These are phyloP conservation scores for Chloromyia formosa DNA, from an alignment of 2,888 invertebrate genomes.

Conservation along the genomic window DNA sequence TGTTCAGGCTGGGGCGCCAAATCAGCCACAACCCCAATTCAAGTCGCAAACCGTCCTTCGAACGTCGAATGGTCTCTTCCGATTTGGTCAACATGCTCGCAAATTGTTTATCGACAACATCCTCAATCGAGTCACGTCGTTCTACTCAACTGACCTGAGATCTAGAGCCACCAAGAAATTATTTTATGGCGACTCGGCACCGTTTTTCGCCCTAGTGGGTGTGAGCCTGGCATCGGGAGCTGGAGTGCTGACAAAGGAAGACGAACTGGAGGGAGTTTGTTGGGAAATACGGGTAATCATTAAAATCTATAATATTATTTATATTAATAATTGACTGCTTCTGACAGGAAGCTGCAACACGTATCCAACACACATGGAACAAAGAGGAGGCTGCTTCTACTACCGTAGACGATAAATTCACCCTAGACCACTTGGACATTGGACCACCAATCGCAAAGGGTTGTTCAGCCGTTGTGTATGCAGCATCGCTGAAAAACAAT, in stretches of 20 bases:
- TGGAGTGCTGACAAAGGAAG: conserved; percentile 78
- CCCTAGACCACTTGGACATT: conserved; percentile 71
- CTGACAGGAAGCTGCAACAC: conserved; percentile 58
- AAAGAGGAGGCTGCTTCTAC: conserved; percentile 57
- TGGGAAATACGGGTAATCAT: conserved; percentile 75
- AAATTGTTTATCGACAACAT: conserved; percentile 76
- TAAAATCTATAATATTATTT: not conserved
- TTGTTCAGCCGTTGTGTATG: conserved; percentile 82
- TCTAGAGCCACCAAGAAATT: conserved; percentile 71
- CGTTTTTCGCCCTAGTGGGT: conserved; percentile 78
- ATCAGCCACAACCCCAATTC: conserved; percentile 51
- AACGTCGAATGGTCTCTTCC: conserved; percentile 62
- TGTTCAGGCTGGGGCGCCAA: conserved; percentile 27
- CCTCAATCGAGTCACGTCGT: conserved; percentile 74
- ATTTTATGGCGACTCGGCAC: conserved; percentile 75
- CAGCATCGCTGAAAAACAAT: conserved; percentile 68
- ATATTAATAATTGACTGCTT: not conserved
- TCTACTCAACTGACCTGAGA: conserved; percentile 71
- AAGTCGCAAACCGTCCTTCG: conserved; percentile 48
- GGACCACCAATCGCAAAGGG: conserved; percentile 81
- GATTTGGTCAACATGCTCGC: conserved; percentile 71
- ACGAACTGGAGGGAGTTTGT: conserved; percentile 80
- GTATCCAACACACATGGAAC: conserved; percentile 60
- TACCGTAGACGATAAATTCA: conserved; percentile 64
- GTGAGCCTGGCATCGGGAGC: conserved; percentile 77